Evolutionary conservation across 2,888 invertebrate species (phyloP).

Genomic region (Lochmaea crataegi): DNA sequence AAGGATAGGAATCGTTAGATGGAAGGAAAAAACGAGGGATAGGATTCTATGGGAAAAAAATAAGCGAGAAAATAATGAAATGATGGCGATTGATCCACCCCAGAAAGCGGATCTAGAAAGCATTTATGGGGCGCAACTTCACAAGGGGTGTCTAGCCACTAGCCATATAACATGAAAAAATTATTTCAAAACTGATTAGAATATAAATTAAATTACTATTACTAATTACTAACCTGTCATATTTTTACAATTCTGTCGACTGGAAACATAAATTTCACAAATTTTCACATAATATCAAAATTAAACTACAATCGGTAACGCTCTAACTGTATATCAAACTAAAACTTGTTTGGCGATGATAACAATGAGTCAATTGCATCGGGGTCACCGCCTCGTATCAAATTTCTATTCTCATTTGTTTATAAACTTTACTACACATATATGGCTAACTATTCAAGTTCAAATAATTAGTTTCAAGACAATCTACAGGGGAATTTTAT

Average conservation of each 20-base stretch:
- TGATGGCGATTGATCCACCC: too few species aligned
- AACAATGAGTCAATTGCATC: background rate
- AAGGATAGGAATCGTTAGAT: too few species aligned
- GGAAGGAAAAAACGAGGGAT: too few species aligned
- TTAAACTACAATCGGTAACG: background rate
- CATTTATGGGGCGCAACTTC: too few species aligned
- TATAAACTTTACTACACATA: background rate
- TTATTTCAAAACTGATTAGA: too few species aligned
- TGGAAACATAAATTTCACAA: background rate
- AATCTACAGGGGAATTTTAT: background rate
- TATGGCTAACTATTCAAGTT: background rate
- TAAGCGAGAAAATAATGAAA: too few species aligned
- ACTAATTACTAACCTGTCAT: slow-evolving; percentile 1
- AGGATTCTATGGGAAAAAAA: too few species aligned
- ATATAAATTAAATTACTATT: background rate
- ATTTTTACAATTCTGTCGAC: background rate
- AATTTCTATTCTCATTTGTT: background rate
- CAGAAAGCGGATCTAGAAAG: too few species aligned
- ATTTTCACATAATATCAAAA: background rate
- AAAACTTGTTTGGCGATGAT: background rate
- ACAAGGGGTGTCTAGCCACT: too few species aligned
- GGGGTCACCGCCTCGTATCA: slow-evolving; percentile 3
- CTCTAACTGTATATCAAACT: background rate
- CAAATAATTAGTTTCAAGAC: too few species aligned
- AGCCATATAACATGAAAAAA: too few species aligned